Percentiles rank a stretch among this genome's conserved stretches.
phyloP scores from a whole-genome alignment of 2,113 vertebrate genomes.

The Gallinago media region DNA sequence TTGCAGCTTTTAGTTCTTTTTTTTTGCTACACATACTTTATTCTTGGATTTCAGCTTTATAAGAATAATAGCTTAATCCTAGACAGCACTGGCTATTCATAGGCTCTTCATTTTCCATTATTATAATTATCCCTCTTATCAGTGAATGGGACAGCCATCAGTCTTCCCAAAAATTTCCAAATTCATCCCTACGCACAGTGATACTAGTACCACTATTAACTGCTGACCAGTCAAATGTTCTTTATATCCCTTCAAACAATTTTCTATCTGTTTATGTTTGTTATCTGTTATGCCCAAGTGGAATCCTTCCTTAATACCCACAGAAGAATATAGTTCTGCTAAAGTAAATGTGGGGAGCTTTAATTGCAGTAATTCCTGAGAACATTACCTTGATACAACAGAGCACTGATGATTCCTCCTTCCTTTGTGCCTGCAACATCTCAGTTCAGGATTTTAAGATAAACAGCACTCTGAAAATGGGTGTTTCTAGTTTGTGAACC shows the following conservation, averaged over 20 bases:
- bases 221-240: neutral
- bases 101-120: neutral
- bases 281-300: neutral
- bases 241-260: neutral
- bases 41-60: neutral
- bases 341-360: neutral
- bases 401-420: neutral
- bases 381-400: neutral
- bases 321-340: neutral
- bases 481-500: neutral
- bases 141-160: neutral
- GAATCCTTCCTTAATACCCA: neutral
- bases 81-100: neutral
- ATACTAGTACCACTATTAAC: neutral
- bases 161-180: neutral
- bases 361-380: neutral
- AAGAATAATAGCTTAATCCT: neutral
- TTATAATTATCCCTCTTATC: neutral
- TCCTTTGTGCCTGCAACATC: neutral
- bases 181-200: neutral
- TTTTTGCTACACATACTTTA: neutral
- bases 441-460: neutral
- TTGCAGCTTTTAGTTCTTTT: neutral
- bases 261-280: neutral
- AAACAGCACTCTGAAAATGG: neutral